Percentiles rank a stretch among this genome's conserved stretches.
Conservation (phyloP, 1,140 invertebrate species). For the Phenacoccus solenopsis region DNA sequence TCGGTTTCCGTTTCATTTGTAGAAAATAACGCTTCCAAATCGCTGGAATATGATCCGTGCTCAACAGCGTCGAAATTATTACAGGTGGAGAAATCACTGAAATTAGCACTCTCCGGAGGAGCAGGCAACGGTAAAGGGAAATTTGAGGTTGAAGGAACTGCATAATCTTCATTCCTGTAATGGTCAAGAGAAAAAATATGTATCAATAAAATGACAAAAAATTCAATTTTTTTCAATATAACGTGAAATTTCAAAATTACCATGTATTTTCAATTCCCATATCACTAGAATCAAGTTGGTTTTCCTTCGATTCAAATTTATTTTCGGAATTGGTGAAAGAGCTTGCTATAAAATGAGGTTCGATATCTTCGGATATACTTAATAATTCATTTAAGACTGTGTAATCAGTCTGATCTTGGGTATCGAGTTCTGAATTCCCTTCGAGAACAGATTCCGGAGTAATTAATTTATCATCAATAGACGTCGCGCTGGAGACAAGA, state of each 20-base stretch:
- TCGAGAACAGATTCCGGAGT: background rate
- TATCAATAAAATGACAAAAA: too few relatives aligned
- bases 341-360: background rate
- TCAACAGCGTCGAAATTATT: conserved; percentile 19
- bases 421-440: background rate
- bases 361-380: background rate
- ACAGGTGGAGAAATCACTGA: background rate
- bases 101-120: background rate
- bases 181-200: background rate
- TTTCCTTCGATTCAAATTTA: background rate
- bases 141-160: conserved; percentile 20
- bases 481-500: background rate
- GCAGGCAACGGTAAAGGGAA: conserved; percentile 25
- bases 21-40: conserved; percentile 23
- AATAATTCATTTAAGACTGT: background rate
- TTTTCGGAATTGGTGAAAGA: background rate
- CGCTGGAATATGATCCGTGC: conserved; percentile 5
- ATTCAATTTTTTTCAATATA: background rate
- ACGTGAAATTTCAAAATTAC: background rate
- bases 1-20: conserved; percentile 18
- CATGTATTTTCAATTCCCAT: conserved; percentile 13
- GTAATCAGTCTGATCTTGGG: background rate
- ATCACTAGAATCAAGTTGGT: background rate
- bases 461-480: background rate
- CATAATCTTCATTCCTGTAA: conserved; percentile 24